Evolutionary conservation across 2,888 invertebrate genomes (phyloP), one percentile per base, ranked within the genome.

Genomic region (Tortricodes alternella): DNA sequence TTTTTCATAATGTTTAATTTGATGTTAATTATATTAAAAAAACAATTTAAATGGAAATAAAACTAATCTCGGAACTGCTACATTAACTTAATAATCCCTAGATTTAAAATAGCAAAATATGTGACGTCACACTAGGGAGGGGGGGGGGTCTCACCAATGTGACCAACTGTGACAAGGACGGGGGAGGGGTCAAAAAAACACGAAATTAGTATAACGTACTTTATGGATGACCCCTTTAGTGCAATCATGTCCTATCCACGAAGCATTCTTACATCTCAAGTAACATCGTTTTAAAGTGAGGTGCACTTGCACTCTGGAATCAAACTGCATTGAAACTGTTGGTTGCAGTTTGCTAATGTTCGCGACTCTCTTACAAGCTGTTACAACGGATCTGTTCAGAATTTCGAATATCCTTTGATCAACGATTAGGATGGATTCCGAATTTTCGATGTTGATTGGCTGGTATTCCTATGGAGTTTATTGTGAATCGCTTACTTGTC

Each of bases 241-340:
- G n/a, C n/a, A n/a, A n/a, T n/a, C n/a, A n/a, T n/a, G 9, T 34
- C 37, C 3, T 18, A 37, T 37, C 16, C 37, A 18, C 9, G 18
- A 11, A 3, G 15, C 29, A 39, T 73, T 72, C 66, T 21, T 48
- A 62, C 64, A 32, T 34, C 8, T 46, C 60, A 60, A 68, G 68
- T 70, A 72, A 38, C 11, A 32, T 66, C 68, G 66, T 64, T 66
- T 63, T 61, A 65, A 70, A 72, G 71, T 67, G 70, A 78, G 75
- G 68, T 76, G 70, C 69, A 53, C 62, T 68, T 68, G 71, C 74
- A 74, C 76, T 70, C 74, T 62, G 67, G 62, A 80, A 80, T 80
- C 78, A 80, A 78, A 76, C 73, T 78, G 76, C 68, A 73, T 73
- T 69, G 65, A 68, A 76, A 11, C 38, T 38, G 38, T 38, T 38